phyloP scores from a whole-genome alignment of 2,888 invertebrate genomes.

The Pyrrhosoma nymphula region DNA sequence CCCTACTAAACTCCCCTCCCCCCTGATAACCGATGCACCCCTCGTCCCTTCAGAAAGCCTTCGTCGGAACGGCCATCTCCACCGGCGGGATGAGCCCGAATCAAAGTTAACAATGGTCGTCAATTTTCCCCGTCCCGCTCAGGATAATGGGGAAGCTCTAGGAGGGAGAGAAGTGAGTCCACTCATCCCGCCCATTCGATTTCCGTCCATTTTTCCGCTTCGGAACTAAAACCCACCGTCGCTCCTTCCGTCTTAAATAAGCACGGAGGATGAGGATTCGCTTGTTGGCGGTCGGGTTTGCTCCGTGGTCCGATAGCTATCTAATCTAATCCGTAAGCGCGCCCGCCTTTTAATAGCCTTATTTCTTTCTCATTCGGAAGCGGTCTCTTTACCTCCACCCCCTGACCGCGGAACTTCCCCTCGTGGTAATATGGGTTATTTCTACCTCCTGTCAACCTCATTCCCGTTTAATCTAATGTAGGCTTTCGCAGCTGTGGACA shows the following conservation, averaged over 20 bases:
- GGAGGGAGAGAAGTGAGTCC: background rate
- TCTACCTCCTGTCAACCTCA: too few relatives aligned
- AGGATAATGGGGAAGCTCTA: background rate
- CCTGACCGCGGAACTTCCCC: background rate
- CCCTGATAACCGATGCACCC: background rate
- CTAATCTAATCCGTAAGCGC: background rate
- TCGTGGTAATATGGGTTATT: background rate
- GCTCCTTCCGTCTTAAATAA: conserved; percentile 7
- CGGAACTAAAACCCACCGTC: background rate
- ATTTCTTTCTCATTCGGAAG: background rate
- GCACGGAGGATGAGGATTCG: background rate
- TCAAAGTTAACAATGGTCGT: conserved; percentile 13
- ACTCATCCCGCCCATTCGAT: background rate
- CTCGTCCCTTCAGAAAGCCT: background rate
- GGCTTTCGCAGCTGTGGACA: too few relatives aligned
- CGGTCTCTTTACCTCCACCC: background rate
- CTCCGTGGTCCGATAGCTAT: background rate
- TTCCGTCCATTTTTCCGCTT: background rate
- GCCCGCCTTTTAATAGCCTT: conserved; percentile 3
- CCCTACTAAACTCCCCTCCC: too few relatives aligned
- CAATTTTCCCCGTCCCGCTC: background rate
- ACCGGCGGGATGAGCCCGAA: background rate
- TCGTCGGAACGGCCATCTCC: background rate
- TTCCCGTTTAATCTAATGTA: too few relatives aligned
- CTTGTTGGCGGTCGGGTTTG: background rate